Conservation (phyloP, 1,140 invertebrate species). For the Apis laboriosa region DNA sequence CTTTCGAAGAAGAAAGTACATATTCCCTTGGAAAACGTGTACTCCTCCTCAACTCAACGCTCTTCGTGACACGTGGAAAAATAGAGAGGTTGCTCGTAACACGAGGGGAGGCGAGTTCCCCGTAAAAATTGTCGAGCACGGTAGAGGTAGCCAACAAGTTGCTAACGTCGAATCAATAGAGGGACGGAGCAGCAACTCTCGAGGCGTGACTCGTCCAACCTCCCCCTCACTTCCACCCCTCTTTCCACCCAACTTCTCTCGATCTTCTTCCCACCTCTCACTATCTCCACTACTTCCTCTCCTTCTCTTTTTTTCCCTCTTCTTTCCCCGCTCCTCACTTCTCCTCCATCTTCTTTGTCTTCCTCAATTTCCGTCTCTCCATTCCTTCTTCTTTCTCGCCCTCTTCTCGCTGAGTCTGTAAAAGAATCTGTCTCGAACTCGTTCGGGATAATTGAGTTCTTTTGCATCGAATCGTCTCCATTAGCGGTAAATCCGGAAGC, state of each 20-base stretch:
- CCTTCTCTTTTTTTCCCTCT: constrained; percentile 11
- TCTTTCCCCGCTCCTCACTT: constrained; percentile 18
- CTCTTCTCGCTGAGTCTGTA: constrained; percentile 1
- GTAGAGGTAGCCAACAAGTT: constrained; percentile 77
- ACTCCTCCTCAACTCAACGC: background rate
- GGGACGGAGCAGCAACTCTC: constrained; percentile 64
- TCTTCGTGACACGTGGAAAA: constrained; percentile 12
- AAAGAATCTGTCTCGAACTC: background rate
- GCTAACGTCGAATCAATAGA: constrained; percentile 78
- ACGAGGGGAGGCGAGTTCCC: background rate
- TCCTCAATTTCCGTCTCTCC: constrained; percentile 51
- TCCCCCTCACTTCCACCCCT: constrained; percentile 3
- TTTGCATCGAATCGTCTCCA: constrained; percentile 51
- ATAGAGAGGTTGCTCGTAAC: background rate
- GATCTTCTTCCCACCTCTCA: background rate
- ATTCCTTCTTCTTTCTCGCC: constrained; percentile 18
- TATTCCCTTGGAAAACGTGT: too few relatives aligned
- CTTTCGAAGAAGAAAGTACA: background rate
- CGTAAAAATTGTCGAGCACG: constrained; percentile 33
- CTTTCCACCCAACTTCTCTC: constrained; percentile 10
- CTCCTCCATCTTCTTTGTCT: background rate
- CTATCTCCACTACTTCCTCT: too few relatives aligned
- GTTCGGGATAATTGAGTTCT: constrained; percentile 67
- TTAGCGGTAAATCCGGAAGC: background rate
- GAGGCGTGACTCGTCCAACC: constrained; percentile 59